Conservation (phyloP, 2,888 invertebrate genomes). For the Lithophane semibrunnea region DNA sequence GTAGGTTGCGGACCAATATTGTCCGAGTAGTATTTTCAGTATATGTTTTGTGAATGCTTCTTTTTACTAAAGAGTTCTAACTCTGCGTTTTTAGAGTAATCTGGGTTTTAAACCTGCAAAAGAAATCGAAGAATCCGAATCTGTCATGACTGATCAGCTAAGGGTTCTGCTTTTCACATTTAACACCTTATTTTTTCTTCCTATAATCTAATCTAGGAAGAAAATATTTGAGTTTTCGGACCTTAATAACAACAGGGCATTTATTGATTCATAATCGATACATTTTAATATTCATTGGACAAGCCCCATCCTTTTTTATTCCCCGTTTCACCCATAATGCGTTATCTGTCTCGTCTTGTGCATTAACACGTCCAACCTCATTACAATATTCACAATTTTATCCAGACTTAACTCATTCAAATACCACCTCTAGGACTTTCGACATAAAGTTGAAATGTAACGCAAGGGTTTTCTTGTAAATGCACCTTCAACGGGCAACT, state of each 20-base stretch:
- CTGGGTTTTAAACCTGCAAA: background rate
- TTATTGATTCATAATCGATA: constrained; percentile 55
- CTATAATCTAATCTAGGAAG: no score
- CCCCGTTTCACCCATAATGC: constrained; percentile 76
- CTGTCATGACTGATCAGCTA: background rate
- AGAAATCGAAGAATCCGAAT: background rate
- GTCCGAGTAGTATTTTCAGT: background rate
- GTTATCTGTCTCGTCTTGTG: constrained; percentile 83
- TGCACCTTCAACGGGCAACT: constrained; percentile 50
- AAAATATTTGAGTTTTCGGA: background rate
- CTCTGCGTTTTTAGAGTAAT: background rate
- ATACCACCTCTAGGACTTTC: constrained; percentile 19
- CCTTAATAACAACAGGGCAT: background rate
- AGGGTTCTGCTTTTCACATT: no score
- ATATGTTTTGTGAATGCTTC: background rate
- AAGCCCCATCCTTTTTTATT: constrained; percentile 68
- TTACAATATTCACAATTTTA: constrained; percentile 77
- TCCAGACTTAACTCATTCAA: constrained; percentile 29
- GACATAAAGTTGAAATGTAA: constrained; percentile 24
- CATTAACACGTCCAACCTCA: constrained; percentile 86
- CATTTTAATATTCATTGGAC: constrained; percentile 32
- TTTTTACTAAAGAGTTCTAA: background rate
- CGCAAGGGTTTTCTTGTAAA: constrained; percentile 25
- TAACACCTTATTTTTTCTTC: background rate
- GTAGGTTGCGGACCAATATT: background rate